Percentiles rank a stretch among this genome's conserved stretches.
Evolutionary conservation across 2,113 vertebrate species (phyloP).

Genomic region (Chaetodon auriga): DNA sequence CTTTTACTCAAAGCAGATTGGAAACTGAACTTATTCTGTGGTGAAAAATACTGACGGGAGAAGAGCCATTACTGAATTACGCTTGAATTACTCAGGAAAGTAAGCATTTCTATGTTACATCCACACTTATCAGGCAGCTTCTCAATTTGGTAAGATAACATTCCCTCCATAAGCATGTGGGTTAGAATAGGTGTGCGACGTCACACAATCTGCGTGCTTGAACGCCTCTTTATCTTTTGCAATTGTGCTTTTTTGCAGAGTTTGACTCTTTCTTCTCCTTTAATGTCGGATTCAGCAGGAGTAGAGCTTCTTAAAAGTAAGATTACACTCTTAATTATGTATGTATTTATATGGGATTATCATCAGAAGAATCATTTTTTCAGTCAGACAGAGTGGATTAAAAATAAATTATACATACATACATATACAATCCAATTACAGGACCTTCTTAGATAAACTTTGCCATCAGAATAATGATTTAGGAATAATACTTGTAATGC

Average conservation of each 20-base stretch:
- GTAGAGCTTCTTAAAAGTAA: background rate
- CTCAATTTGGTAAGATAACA: background rate
- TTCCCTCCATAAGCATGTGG: background rate
- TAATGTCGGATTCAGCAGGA: background rate
- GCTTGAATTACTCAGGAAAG: background rate
- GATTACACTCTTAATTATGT: background rate
- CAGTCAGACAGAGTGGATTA: background rate
- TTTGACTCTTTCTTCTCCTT: background rate
- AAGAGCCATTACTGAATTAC: background rate
- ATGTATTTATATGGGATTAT: background rate
- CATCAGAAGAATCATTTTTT: background rate
- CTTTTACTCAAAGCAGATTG: background rate
- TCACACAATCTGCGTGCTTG: background rate
- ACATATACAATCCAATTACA: background rate
- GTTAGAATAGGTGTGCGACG: background rate
- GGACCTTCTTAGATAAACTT: background rate
- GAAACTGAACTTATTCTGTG: background rate
- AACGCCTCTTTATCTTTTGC: background rate
- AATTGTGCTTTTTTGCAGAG: background rate
- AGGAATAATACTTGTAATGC: background rate
- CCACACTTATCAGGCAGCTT: background rate
- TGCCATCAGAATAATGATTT: background rate
- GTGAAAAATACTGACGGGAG: background rate
- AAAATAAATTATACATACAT: background rate
- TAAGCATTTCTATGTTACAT: background rate